Percentiles rank a stretch among this genome's conserved stretches.
These are phyloP conservation scores for Brotogeris chrysoptera DNA, from an alignment of 2,797 vertebrate species.

Conservation along the genomic window DNA sequence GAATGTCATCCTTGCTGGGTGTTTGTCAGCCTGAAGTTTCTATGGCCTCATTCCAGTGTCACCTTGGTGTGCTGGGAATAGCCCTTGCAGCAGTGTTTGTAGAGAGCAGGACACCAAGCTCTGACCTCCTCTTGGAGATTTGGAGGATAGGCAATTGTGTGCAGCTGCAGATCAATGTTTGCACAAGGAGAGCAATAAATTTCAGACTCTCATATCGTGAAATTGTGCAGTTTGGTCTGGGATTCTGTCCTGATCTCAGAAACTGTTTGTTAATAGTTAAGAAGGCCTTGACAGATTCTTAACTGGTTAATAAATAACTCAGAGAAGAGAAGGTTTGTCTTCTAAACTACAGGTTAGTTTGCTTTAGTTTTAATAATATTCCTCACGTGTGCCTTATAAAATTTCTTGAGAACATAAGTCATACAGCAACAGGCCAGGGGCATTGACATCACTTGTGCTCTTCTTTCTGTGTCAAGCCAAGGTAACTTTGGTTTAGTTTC, in stretches of 20 bases:
- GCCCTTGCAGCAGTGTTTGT: background rate
- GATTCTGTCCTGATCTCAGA: conserved; percentile 22
- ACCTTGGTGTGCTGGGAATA: background rate
- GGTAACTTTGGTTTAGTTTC: background rate
- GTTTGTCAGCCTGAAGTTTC: background rate
- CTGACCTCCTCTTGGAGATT: background rate
- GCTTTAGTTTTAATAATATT: background rate
- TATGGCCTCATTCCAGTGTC: background rate
- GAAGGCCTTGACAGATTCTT: background rate
- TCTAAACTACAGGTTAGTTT: background rate
- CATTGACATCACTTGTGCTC: background rate
- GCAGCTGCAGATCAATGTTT: conserved; percentile 34
- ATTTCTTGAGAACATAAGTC: background rate
- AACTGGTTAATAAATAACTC: conserved; percentile 47
- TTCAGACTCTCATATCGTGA: background rate
- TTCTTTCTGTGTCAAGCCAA: background rate
- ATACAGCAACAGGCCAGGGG: background rate
- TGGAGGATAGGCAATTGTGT: background rate
- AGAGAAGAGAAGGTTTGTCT: background rate
- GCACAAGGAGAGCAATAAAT: conserved; percentile 36
- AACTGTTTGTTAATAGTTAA: conserved; percentile 50
- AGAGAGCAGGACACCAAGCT: background rate
- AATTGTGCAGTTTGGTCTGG: background rate
- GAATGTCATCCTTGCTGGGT: rapidly evolving
- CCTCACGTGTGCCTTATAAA: background rate